A percentile compares a stretch with the other conserved stretches of the same genome.
Evolutionary conservation across 2,888 invertebrate species (phyloP).

Genomic region (Emesis furor): DNA sequence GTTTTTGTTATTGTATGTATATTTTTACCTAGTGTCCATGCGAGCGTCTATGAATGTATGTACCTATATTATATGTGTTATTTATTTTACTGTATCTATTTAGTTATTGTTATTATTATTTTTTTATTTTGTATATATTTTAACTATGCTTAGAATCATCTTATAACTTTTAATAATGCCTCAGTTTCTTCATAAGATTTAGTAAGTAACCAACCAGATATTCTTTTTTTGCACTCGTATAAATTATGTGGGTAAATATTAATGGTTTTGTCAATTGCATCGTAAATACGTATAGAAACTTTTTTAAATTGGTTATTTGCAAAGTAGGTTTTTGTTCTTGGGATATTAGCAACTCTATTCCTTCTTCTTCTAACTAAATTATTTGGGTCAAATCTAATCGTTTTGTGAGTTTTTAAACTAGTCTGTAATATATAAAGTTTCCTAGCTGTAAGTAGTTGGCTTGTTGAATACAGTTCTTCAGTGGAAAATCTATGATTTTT

Average conservation of each 20-base stretch:
- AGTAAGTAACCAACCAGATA: neutral
- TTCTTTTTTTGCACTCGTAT: neutral
- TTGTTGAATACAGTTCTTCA: neutral
- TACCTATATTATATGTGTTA: no score
- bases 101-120: no score
- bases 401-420: neutral
- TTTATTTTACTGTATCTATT: no score
- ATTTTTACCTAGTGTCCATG: no score
- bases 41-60: no score
- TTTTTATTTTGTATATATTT: no score
- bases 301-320: neutral
- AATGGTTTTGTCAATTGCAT: neutral
- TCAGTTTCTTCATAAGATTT: no score
- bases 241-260: neutral
- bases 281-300: neutral
- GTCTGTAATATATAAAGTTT: neutral
- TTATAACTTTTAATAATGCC: no score
- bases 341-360: neutral
- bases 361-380: neutral
- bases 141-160: no score
- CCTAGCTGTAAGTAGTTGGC: neutral
- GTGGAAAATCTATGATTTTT: slow-evolving; percentile 38
- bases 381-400: neutral
- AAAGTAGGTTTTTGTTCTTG: neutral
- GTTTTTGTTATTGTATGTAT: no score